Evolutionary conservation across 2,888 invertebrate genomes (phyloP).

Genomic region (Dynastes tityus): DNA sequence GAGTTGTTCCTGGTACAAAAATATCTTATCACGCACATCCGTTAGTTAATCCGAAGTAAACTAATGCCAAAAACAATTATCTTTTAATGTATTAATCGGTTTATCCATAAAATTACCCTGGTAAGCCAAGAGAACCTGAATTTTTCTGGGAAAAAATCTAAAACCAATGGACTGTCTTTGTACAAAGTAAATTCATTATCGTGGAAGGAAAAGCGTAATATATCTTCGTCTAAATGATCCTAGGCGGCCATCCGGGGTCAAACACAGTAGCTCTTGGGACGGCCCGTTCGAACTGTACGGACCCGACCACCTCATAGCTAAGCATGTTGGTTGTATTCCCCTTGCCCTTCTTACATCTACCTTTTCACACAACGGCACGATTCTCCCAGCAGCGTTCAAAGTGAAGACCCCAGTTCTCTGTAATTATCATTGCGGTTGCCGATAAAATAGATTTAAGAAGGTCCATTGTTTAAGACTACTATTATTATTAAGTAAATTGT

Average conservation of each 20-base stretch:
- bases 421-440: conserved; percentile 9
- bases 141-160: too few relatives aligned
- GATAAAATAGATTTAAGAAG: background rate
- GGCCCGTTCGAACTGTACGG: background rate
- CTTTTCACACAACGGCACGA: background rate
- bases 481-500: too few relatives aligned
- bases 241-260: conserved; percentile 7
- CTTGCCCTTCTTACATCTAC: background rate
- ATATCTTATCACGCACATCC: too few relatives aligned
- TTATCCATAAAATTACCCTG: too few relatives aligned
- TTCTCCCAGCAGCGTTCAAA: background rate
- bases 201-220: background rate
- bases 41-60: too few relatives aligned
- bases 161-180: too few relatives aligned
- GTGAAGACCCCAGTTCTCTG: background rate
- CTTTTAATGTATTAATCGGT: too few relatives aligned
- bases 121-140: too few relatives aligned
- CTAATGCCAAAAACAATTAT: too few relatives aligned
- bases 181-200: too few relatives aligned
- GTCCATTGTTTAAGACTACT: background rate
- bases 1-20: too few relatives aligned
- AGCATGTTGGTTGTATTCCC: background rate
- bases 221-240: conserved; percentile 12
- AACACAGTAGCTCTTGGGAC: conserved; percentile 2
- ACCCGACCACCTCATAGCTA: background rate